These are phyloP conservation scores for Phoxinus dragarum DNA, from an alignment of 2,797 vertebrate species.

Conservation along the genomic window DNA sequence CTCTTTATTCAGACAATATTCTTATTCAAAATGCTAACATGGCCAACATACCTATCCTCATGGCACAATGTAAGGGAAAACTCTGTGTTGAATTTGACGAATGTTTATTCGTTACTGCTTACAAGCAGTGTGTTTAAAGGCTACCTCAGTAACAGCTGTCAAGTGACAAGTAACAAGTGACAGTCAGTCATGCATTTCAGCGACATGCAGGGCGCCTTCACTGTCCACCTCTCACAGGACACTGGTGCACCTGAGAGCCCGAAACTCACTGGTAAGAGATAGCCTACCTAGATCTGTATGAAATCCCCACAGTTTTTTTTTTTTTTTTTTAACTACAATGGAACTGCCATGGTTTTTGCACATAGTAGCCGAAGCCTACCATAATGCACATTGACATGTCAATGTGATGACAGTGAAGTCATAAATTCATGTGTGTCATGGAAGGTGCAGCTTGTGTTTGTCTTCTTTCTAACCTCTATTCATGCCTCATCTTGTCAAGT, in stretches of 20 bases:
- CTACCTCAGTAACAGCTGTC: background rate
- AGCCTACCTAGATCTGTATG: background rate
- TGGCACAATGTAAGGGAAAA: background rate
- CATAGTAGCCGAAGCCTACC: too few species aligned
- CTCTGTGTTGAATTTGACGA: background rate
- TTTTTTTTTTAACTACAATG: background rate
- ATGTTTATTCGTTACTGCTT: background rate
- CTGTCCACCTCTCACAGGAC: slow-evolving; percentile 70
- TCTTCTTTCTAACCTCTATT: slow-evolving; percentile 3
- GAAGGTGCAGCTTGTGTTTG: background rate
- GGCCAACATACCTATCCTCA: background rate
- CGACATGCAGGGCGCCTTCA: slow-evolving; percentile 65
- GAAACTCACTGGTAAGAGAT: slow-evolving; percentile 72
- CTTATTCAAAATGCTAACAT: background rate
- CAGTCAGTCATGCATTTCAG: background rate
- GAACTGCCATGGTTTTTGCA: background rate
- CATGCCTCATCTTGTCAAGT: slow-evolving; percentile 25
- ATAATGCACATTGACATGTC: too few species aligned
- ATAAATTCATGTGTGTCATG: slow-evolving; percentile 11
- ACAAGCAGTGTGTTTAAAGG: background rate
- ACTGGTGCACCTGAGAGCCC: slow-evolving; percentile 72
- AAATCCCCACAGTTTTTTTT: background rate
- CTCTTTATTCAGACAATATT: background rate
- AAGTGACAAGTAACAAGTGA: background rate
- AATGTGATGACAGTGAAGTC: background rate